phyloP scores from a whole-genome alignment of 2,888 invertebrate genomes.

The Tipula unca region DNA sequence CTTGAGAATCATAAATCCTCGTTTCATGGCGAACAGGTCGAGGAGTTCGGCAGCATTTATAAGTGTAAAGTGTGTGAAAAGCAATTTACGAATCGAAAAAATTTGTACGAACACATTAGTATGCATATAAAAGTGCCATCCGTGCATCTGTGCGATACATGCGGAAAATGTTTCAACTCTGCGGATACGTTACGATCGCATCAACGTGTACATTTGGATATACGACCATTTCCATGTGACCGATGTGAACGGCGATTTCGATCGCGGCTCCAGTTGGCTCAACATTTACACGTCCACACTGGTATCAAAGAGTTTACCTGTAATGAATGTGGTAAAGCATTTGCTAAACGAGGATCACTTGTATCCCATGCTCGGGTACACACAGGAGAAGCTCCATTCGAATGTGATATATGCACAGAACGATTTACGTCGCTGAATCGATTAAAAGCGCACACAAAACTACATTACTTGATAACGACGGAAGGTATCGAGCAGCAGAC shows the following conservation, averaged over 20 bases:
- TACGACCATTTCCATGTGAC: constrained; percentile 21
- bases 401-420: constrained; percentile 15
- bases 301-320: constrained; percentile 22
- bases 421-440: background rate
- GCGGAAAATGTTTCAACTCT: constrained; percentile 22
- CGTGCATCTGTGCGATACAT: constrained; percentile 21
- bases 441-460: constrained; percentile 18
- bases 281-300: constrained; percentile 23
- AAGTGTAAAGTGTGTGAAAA: constrained; percentile 22
- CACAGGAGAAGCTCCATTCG: constrained; percentile 16
- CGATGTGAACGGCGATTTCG: constrained; percentile 20
- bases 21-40: constrained; percentile 21
- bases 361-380: constrained; percentile 14
- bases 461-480: background rate
- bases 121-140: background rate
- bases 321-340: constrained; percentile 16
- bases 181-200: constrained; percentile 20
- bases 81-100: constrained; percentile 22
- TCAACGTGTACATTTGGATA: constrained; percentile 21
- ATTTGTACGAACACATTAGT: constrained; percentile 21
- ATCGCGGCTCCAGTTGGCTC: constrained; percentile 18
- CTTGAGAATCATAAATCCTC: constrained; percentile 23
- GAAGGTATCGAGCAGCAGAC: background rate
- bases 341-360: constrained; percentile 22
- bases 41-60: constrained; percentile 21